Percentiles rank a stretch among this genome's conserved stretches.
phyloP scores from a whole-genome alignment of 2,888 invertebrate species.

The Nomada lathburiana region DNA sequence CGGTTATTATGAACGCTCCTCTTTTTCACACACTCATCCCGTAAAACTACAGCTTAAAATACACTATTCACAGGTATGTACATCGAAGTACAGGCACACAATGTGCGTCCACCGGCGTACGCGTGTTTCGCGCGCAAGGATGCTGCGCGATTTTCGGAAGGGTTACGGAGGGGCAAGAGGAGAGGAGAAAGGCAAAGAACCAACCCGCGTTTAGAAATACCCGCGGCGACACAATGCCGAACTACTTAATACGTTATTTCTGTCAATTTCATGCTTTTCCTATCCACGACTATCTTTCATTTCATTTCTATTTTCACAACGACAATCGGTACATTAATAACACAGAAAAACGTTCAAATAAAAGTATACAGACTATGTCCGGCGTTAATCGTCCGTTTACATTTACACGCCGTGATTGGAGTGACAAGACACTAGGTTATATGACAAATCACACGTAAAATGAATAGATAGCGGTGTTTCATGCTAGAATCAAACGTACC shows the following conservation, averaged over 20 bases:
- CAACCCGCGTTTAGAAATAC: conserved; percentile 60
- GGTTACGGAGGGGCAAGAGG: conserved; percentile 1
- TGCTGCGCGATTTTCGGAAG: conserved; percentile 75
- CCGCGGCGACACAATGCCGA: conserved; percentile 39
- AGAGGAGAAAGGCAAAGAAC: conserved; percentile 35
- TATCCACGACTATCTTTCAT: background rate
- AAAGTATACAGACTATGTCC: conserved; percentile 26
- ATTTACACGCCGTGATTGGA: conserved; percentile 41
- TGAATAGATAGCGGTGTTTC: conserved; percentile 49
- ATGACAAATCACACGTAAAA: conserved; percentile 29
- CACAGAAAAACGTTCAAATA: conserved; percentile 26
- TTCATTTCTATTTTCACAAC: conserved; percentile 18
- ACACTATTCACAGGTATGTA: conserved; percentile 81
- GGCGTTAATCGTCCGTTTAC: conserved; percentile 53
- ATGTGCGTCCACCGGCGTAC: conserved; percentile 79
- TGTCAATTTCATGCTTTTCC: conserved; percentile 50
- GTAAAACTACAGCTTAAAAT: conserved; percentile 77
- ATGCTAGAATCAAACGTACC: conserved; percentile 40
- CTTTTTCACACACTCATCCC: conserved; percentile 58
- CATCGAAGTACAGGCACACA: conserved; percentile 74
- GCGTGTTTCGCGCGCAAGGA: conserved; percentile 80
- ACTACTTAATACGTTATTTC: conserved; percentile 51
- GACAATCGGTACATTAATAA: conserved; percentile 2
- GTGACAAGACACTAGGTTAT: conserved; percentile 62
- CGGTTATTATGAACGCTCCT: conserved; percentile 16